Conservation (phyloP, 53 echinoderm and acorn worm genomes). For the Arbacia lixula region DNA sequence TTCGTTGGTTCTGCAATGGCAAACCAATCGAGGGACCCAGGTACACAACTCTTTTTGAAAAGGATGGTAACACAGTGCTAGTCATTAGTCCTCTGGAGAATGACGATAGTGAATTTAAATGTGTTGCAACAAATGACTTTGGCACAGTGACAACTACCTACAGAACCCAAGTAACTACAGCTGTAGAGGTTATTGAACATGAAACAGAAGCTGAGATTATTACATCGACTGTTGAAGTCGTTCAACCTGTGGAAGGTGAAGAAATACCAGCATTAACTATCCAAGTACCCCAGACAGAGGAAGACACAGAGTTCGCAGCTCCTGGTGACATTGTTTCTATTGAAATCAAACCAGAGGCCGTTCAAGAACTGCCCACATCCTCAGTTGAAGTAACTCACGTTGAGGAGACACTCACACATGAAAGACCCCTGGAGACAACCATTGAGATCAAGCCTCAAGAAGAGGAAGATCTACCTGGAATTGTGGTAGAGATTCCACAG, state of each 20-base stretch:
- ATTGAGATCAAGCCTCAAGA: constrained; percentile 30
- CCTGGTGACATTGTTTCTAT: constrained; percentile 19
- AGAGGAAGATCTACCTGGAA: constrained; percentile 12
- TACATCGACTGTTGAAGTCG: not conserved
- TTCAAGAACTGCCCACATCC: constrained; percentile 1
- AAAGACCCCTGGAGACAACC: not conserved
- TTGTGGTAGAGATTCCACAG: constrained; percentile 2
- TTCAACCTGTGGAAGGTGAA: not conserved
- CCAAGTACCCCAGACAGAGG: not conserved
- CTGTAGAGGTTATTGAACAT: too few species aligned
- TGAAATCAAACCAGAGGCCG: constrained; percentile 31
- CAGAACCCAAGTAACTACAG: constrained; percentile 5
- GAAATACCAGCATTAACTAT: constrained; percentile 7
- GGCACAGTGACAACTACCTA: not conserved
- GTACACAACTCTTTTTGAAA: too few species aligned
- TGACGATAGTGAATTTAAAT: constrained; percentile 42
- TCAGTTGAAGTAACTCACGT: constrained; percentile 12
- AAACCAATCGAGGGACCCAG: constrained; percentile 64
- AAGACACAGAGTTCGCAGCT: not conserved
- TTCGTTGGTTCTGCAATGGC: constrained; percentile 87
- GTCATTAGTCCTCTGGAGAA: too few species aligned
- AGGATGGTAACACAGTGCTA: too few species aligned
- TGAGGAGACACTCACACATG: not conserved
- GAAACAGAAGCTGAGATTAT: too few species aligned
- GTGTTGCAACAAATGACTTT: constrained; percentile 40